Evolutionary conservation across 2,888 invertebrate genomes (phyloP).

Genomic region (Notodonta dromedarius): DNA sequence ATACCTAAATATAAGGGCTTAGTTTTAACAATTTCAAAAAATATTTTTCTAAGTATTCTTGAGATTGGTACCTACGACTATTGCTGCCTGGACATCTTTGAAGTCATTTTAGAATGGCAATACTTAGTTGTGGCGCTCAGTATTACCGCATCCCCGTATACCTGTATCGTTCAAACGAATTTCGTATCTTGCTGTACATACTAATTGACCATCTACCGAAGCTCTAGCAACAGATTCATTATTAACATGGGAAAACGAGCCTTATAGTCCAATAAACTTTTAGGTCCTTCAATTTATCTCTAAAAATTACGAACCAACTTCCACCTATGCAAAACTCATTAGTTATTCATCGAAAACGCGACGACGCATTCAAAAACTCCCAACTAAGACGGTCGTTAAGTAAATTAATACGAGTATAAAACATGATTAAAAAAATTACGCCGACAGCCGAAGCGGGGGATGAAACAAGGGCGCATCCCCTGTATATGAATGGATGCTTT

Average conservation of each 20-base stretch:
- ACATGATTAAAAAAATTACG: conserved; percentile 83
- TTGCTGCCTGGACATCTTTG: too few species aligned
- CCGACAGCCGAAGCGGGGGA: conserved; percentile 63
- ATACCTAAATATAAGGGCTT: too few species aligned
- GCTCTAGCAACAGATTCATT: not conserved
- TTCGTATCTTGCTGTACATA: too few species aligned
- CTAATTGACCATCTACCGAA: too few species aligned
- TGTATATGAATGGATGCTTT: conserved; percentile 68
- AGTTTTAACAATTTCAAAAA: too few species aligned
- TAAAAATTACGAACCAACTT: conserved; percentile 44
- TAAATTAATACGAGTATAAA: conserved; percentile 83
- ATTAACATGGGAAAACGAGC: not conserved
- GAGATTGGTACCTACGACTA: too few species aligned
- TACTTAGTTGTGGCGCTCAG: too few species aligned
- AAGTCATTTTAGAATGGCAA: too few species aligned
- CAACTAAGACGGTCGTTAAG: conserved; percentile 76
- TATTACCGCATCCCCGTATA: too few species aligned
- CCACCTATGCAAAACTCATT: conserved; percentile 61
- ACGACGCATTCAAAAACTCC: conserved; percentile 66
- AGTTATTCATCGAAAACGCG: conserved; percentile 79
- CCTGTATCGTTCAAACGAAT: too few species aligned
- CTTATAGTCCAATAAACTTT: not conserved
- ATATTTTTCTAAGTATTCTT: too few species aligned
- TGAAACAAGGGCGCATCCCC: conserved; percentile 68
- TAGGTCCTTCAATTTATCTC: conserved; percentile 36